Conservation (phyloP, 2,797 vertebrate genomes). For the Calcarius lapponicus region DNA sequence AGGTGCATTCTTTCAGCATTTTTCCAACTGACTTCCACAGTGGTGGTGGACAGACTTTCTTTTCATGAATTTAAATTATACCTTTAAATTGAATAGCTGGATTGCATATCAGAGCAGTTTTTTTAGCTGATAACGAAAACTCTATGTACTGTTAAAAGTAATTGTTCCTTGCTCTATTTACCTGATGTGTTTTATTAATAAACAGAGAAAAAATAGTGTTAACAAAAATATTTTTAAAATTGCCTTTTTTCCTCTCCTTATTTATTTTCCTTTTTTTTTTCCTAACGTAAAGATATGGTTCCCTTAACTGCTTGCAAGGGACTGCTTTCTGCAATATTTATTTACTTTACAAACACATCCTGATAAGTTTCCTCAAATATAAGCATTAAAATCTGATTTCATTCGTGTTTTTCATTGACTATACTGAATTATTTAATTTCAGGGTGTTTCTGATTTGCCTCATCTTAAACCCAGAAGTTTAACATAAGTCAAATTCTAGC, state of each 20-base stretch:
- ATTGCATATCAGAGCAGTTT: background rate
- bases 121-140: background rate
- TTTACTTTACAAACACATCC: background rate
- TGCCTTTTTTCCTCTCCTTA: background rate
- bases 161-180: background rate
- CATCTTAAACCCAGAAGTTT: background rate
- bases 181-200: background rate
- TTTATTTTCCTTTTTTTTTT: background rate
- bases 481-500: background rate
- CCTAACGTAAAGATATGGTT: background rate
- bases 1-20: background rate
- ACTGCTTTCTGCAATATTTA: background rate
- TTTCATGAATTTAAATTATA: background rate
- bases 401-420: background rate
- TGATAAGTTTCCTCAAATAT: background rate
- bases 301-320: background rate
- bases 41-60: background rate
- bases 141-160: background rate
- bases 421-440: background rate
- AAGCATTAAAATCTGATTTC: background rate
- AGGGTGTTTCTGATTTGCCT: background rate
- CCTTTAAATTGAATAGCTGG: background rate
- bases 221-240: background rate
- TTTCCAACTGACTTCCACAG: background rate
- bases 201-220: background rate